Evolutionary conservation across 2,888 invertebrate species (phyloP).

Genomic region (Parapristionchus giblindavisi): DNA sequence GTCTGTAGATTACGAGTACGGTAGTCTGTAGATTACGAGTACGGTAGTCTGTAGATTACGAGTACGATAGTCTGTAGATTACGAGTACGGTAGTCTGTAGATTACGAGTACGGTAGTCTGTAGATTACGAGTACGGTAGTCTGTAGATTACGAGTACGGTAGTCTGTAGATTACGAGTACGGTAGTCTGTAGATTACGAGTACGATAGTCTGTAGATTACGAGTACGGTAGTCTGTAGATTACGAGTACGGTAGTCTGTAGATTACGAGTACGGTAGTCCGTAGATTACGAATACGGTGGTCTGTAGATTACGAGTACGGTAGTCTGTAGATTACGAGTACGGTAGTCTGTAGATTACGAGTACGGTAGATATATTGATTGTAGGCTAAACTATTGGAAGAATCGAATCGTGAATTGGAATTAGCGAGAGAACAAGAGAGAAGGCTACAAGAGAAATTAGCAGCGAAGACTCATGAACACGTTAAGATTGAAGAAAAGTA

Average conservation of each 20-base stretch:
- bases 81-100: not conserved
- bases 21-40: not conserved
- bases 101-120: not conserved
- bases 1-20: not conserved
- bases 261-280: not conserved
- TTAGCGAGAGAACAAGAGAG: constrained; percentile 47
- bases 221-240: not conserved
- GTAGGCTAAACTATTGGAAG: constrained; percentile 87
- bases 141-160: not conserved
- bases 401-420: constrained; percentile 76
- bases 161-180: not conserved
- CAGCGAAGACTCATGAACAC: constrained; percentile 36
- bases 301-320: not conserved
- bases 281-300: too few species aligned
- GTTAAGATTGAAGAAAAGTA: constrained; percentile 54
- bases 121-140: not conserved
- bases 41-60: not conserved
- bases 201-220: not conserved
- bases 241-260: not conserved
- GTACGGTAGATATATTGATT: not conserved
- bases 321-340: not conserved
- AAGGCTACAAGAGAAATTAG: constrained; percentile 40
- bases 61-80: not conserved
- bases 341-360: not conserved
- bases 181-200: not conserved